These are phyloP conservation scores for Lasius fuliginosus DNA, from an alignment of 2,888 invertebrate genomes.

Conservation along the genomic window DNA sequence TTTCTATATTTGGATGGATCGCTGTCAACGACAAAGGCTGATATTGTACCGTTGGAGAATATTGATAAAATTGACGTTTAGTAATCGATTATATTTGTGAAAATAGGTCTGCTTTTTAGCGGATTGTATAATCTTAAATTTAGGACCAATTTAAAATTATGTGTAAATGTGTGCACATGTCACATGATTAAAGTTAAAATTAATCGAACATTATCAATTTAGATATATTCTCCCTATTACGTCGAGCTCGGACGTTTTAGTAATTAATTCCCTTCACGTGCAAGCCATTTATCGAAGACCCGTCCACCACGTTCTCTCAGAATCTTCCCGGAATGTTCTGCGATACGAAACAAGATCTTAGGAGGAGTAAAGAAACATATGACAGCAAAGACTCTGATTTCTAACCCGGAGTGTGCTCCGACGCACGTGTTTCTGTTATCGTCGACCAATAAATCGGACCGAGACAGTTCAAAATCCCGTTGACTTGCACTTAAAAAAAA, in stretches of 20 bases:
- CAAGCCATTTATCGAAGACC: conserved; percentile 19
- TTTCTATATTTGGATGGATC: neutral
- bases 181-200: neutral
- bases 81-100: neutral
- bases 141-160: neutral
- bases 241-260: neutral
- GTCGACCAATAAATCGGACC: conserved; percentile 75
- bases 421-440: conserved; percentile 78
- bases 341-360: conserved; percentile 42
- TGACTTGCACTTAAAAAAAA: conserved; percentile 70
- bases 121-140: neutral
- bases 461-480: conserved; percentile 64
- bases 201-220: neutral
- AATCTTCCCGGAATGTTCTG: conserved; percentile 25
- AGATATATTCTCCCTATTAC: neutral
- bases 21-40: neutral
- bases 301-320: neutral
- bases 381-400: conserved; percentile 70
- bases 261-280: conserved; percentile 33
- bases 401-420: conserved; percentile 58
- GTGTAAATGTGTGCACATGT: neutral
- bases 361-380: conserved; percentile 44
- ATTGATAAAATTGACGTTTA: neutral
- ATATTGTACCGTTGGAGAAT: neutral
- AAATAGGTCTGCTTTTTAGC: neutral